phyloP scores from a whole-genome alignment of 2,888 invertebrate species.

The Galerucella nymphaeae region DNA sequence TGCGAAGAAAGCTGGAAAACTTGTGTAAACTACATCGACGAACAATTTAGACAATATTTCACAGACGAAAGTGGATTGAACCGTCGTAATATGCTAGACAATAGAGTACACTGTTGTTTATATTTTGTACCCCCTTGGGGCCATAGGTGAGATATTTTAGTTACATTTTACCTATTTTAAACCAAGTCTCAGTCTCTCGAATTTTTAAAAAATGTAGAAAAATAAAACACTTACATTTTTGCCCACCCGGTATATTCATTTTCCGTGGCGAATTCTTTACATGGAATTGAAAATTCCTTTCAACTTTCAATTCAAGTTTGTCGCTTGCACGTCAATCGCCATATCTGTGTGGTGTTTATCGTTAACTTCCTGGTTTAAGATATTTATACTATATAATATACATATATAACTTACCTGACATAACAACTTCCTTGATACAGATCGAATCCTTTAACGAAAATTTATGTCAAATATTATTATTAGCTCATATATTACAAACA shows the following conservation, averaged over 20 bases:
- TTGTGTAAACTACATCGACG: constrained; percentile 91
- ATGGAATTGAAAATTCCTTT: no score
- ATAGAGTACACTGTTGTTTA: constrained; percentile 94
- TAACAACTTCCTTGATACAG: background rate
- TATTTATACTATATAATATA: background rate
- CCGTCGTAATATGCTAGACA: constrained; percentile 93
- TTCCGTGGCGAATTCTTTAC: no score
- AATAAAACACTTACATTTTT: no score
- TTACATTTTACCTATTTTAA: background rate
- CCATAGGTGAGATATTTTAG: constrained; percentile 76
- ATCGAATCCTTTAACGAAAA: background rate
- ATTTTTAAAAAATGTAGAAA: no score
- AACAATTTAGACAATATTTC: constrained; percentile 86
- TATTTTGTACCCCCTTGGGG: constrained; percentile 97
- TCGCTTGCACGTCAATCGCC: background rate
- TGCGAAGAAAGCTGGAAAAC: constrained; percentile 95
- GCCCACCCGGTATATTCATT: no score
- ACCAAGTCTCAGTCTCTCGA: background rate
- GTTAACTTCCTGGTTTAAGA: constrained; percentile 11
- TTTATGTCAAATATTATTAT: background rate
- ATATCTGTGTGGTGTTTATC: background rate
- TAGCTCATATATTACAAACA: background rate
- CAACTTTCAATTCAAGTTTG: background rate
- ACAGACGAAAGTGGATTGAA: constrained; percentile 96
- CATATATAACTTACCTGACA: background rate